Percentiles rank a stretch among this genome's conserved stretches.
Conservation (phyloP, 2,113 vertebrate genomes). For the Lamprologus ornatipinnis region DNA sequence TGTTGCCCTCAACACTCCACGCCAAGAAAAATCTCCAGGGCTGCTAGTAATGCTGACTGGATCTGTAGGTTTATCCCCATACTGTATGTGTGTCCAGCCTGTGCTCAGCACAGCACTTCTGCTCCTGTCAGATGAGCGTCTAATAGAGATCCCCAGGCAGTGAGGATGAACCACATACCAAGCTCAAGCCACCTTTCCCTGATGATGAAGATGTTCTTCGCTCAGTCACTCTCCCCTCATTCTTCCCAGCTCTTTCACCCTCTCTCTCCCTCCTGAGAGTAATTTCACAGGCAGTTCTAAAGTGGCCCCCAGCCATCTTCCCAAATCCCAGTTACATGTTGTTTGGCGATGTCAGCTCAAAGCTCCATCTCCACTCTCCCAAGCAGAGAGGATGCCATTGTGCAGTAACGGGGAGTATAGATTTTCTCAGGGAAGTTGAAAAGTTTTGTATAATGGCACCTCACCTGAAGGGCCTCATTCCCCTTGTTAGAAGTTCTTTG, state of each 20-base stretch:
- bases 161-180: slow-evolving; percentile 35
- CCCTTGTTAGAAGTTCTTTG: slow-evolving; percentile 48
- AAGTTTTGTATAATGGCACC: slow-evolving; percentile 67
- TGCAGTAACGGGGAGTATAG: slow-evolving; percentile 61
- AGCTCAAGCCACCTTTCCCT: slow-evolving; percentile 44
- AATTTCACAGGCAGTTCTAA: slow-evolving; percentile 74
- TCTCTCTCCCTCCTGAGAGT: slow-evolving; percentile 65
- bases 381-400: slow-evolving; percentile 56
- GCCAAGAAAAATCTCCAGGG: slow-evolving; percentile 29
- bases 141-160: slow-evolving; percentile 70
- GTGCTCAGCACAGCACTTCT: slow-evolving; percentile 57
- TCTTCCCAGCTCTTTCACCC: slow-evolving; percentile 12
- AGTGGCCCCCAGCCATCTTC: slow-evolving; percentile 70
- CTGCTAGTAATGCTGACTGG: slow-evolving; percentile 26
- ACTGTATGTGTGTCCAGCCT: slow-evolving; percentile 11
- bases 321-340: slow-evolving; percentile 69
- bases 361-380: slow-evolving; percentile 42
- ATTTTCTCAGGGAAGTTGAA: slow-evolving; percentile 62
- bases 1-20: slow-evolving; percentile 1
- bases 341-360: slow-evolving; percentile 62
- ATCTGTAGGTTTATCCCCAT: background rate
- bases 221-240: slow-evolving; percentile 38
- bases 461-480: slow-evolving; percentile 39
- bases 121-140: slow-evolving; percentile 50
- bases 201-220: slow-evolving; percentile 65